Evolutionary conservation across 2,797 vertebrate species (phyloP), one percentile per base, ranked within the genome.

Genomic region (Myripristis murdjan): DNA sequence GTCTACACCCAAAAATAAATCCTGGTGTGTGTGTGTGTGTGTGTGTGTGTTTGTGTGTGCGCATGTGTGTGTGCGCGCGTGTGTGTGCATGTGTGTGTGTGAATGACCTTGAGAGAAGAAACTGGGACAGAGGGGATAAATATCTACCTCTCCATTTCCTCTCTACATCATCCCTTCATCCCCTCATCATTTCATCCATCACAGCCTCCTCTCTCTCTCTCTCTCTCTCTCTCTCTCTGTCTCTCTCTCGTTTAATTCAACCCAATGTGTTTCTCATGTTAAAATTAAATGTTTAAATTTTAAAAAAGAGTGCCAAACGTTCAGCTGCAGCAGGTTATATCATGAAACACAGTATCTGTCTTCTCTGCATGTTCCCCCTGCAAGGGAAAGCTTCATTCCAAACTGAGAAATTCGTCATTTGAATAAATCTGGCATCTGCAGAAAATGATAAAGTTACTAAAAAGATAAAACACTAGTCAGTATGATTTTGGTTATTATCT

Each of bases 21-120:
- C n/a, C 49, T 2, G 47, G 44, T 58, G 35, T 58, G 57, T 18
- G 23, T 58, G 22, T 48, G 59, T 48, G 26, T 59, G 41, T 28
- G 15, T 44, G 41, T 22, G 11, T 52, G n/a, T n/a, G n/a, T n/a
- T n/a, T n/a, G n/a, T n/a, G n/a, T n/a, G n/a, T n/a, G n/a, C n/a
- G n/a, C n/a, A n/a, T n/a, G n/a, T n/a, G n/a, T n/a, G n/a, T n/a
- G n/a, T n/a, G n/a, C n/a, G n/a, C n/a, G 15, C 53, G 6, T 28
- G 33, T 52, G 6, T 66, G 26, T 47, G 28, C 53, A n/a, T 66
- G 18, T 56, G 20, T 41, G 37, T 31, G 49, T 53, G 43, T 52
- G 23, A 35, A 43, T 68, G 58, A 71, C 77, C 77, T 77, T 74
- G 66, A 54, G 0, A 2, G n/a, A 46, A 54, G 24, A 73, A 81